A percentile compares a stretch with the other conserved stretches of the same genome.
Evolutionary conservation across 2,888 invertebrate genomes (phyloP).

Genomic region (Poecilus cupreus): DNA sequence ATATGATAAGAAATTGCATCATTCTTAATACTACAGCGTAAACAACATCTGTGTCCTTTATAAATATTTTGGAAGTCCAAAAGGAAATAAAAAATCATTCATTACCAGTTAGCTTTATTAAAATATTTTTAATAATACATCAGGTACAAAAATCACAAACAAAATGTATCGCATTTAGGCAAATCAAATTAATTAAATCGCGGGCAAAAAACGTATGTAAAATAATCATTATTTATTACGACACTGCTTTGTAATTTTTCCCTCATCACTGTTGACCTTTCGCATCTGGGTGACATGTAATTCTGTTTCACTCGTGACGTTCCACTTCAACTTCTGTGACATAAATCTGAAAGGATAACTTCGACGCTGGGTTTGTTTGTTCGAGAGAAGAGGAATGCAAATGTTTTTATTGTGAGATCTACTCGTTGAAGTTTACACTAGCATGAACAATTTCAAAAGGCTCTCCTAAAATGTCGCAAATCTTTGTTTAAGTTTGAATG

Average conservation of each 20-base stretch:
- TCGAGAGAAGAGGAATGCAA: not conserved
- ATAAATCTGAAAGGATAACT: constrained; percentile 2
- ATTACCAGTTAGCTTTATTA: too few species aligned
- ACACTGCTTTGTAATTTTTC: not conserved
- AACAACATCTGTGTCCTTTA: too few species aligned
- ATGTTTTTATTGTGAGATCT: not conserved
- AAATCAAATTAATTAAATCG: not conserved
- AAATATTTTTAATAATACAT: too few species aligned
- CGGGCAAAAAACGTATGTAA: not conserved
- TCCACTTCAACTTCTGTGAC: not conserved
- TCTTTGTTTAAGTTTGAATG: too few species aligned
- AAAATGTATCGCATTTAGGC: too few species aligned
- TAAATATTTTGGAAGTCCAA: too few species aligned
- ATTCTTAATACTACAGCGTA: too few species aligned
- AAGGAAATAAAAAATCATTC: too few species aligned
- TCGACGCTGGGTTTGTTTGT: not conserved
- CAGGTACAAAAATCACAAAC: too few species aligned
- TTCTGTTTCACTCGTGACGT: not conserved
- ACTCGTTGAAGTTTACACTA: not conserved
- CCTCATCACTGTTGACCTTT: not conserved
- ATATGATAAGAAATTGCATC: too few species aligned
- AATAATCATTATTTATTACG: not conserved
- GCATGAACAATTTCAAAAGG: not conserved
- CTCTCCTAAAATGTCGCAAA: not conserved
- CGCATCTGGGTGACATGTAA: constrained; percentile 13